Conservation (phyloP, 2,797 vertebrate genomes). For the Dipus sagitta region DNA sequence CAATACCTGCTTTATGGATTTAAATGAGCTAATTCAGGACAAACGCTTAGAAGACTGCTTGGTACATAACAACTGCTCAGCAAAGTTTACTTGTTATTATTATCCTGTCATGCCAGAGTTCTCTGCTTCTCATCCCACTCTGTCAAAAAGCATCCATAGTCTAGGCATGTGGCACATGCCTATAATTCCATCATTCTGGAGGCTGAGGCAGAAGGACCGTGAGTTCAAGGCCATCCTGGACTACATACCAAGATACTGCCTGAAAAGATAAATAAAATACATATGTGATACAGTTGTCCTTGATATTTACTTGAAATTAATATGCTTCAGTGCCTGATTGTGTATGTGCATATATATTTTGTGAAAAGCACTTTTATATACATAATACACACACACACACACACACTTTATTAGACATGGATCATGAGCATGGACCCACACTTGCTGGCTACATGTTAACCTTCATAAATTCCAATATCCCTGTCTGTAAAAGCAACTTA, state of each 20-base stretch:
- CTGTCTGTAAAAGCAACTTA: not conserved
- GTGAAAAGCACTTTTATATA: not conserved
- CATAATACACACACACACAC: not conserved
- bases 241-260: not conserved
- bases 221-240: not conserved
- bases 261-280: too few species aligned
- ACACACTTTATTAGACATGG: not conserved
- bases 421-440: not conserved
- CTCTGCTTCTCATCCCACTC: not conserved
- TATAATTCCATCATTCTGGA: not conserved
- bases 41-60: not conserved
- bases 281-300: not conserved
- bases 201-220: not conserved
- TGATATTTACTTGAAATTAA: not conserved
- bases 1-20: not conserved
- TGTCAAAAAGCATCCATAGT: not conserved
- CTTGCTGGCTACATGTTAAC: not conserved
- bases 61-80: not conserved
- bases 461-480: not conserved
- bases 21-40: not conserved
- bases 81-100: not conserved
- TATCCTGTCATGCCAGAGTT: not conserved
- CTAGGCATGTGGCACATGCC: not conserved
- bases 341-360: not conserved
- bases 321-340: not conserved